phyloP scores from a whole-genome alignment of 2,888 invertebrate species.

The Amiota minor region DNA sequence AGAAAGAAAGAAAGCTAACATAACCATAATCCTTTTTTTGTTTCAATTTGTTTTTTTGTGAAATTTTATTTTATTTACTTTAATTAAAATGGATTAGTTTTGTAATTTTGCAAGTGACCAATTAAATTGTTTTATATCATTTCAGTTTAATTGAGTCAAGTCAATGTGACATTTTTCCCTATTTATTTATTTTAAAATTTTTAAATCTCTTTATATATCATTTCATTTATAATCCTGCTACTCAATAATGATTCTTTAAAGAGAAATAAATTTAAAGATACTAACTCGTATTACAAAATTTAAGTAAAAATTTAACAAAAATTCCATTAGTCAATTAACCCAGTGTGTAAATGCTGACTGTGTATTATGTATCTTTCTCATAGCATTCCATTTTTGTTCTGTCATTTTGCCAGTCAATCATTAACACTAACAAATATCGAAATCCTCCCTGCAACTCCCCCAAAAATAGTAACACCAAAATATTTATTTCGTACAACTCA shows the following conservation, averaged over 20 bases:
- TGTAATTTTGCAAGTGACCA: slow-evolving; percentile 42
- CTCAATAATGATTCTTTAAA: too few species aligned
- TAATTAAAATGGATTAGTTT: slow-evolving; percentile 64
- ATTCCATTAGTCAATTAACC: slow-evolving; percentile 9
- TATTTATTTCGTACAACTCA: slow-evolving; percentile 6
- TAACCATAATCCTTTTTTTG: slow-evolving; percentile 16
- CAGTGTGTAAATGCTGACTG: not conserved
- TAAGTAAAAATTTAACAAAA: not conserved
- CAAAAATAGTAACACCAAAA: not conserved
- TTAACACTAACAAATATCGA: not conserved
- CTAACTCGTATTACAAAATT: not conserved
- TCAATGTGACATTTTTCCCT: slow-evolving; percentile 4
- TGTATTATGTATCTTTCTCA: too few species aligned
- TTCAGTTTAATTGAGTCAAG: slow-evolving; percentile 21
- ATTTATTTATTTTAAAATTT: not conserved
- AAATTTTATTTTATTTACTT: slow-evolving; percentile 58
- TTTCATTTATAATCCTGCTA: too few species aligned
- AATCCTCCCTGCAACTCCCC: too few species aligned
- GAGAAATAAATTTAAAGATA: too few species aligned
- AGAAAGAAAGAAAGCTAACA: not conserved
- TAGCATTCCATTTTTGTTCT: too few species aligned
- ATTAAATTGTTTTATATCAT: slow-evolving; percentile 49
- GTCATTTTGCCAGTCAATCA: not conserved
- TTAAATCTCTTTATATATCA: too few species aligned
- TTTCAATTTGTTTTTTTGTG: slow-evolving; percentile 31